Conservation (phyloP, 2,888 invertebrate genomes). For the Stegana nigrithorax region DNA sequence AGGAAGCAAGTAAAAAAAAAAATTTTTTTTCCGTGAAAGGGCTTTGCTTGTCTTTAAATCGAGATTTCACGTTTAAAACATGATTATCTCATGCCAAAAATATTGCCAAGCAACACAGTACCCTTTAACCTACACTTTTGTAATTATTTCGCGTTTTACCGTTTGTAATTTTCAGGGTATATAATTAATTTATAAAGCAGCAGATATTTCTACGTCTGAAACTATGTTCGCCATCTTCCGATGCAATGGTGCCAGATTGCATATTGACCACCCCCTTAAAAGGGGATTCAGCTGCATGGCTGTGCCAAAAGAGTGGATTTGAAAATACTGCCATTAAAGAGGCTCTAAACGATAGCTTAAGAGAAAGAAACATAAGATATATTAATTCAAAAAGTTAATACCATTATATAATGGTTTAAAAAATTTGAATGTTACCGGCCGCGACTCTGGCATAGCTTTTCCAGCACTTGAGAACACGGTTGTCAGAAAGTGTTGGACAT, state of each 20-base stretch:
- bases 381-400: no score
- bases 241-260: neutral
- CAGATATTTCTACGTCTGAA: conserved; percentile 31
- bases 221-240: conserved; percentile 54
- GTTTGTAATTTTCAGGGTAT: conserved; percentile 51
- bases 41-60: conserved; percentile 32
- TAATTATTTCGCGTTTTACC: conserved; percentile 51
- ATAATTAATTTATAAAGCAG: conserved; percentile 54
- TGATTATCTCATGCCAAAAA: conserved; percentile 30
- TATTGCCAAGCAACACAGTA: conserved; percentile 31
- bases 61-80: conserved; percentile 33
- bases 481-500: no score
- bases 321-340: no score
- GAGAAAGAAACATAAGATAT: no score
- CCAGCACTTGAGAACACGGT: no score
- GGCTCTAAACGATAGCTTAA: no score
- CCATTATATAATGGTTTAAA: no score
- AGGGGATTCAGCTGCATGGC: neutral
- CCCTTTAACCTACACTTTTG: conserved; percentile 38
- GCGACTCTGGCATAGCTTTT: no score
- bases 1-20: conserved; percentile 46
- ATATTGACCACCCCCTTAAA: neutral
- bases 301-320: no score
- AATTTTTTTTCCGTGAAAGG: conserved; percentile 43
- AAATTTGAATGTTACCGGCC: no score